A percentile compares a stretch with the other conserved stretches of the same genome.
phyloP scores from a whole-genome alignment of 2,888 invertebrate genomes.

The Hesperia comma region DNA sequence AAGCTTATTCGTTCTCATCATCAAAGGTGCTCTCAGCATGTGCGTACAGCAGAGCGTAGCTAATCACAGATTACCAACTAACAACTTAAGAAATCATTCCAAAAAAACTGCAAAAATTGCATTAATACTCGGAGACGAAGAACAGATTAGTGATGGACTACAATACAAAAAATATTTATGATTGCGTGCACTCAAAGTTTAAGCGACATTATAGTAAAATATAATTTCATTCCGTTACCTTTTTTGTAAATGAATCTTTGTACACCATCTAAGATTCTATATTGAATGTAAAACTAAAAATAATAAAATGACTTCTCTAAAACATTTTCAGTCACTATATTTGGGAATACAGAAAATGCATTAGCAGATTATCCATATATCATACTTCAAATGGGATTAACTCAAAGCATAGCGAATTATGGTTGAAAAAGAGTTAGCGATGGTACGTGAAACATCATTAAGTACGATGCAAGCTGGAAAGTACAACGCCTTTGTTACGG shows the following conservation, averaged over 20 bases:
- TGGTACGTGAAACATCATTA: slow-evolving; percentile 18
- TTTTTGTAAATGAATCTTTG: no score
- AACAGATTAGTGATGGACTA: slow-evolving; percentile 44
- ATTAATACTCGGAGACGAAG: slow-evolving; percentile 53
- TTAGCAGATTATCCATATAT: no score
- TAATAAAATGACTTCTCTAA: no score
- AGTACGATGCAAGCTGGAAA: slow-evolving; percentile 5
- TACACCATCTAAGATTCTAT: no score
- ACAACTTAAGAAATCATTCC: slow-evolving; percentile 59
- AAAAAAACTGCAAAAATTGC: slow-evolving; percentile 54
- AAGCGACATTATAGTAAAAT: no score
- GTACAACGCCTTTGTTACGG: slow-evolving; percentile 18
- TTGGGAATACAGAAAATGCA: no score
- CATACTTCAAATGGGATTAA: no score
- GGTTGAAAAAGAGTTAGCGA: background rate
- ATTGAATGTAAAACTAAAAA: no score
- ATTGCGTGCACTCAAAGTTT: background rate
- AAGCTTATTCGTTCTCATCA: no score
- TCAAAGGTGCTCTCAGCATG: slow-evolving; percentile 26
- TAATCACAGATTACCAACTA: slow-evolving; percentile 63
- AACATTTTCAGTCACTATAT: no score
- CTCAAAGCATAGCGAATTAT: background rate
- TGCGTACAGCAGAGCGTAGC: slow-evolving; percentile 46
- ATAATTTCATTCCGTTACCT: no score
- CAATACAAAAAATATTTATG: slow-evolving; percentile 8